phyloP scores from a whole-genome alignment of 2,797 vertebrate genomes.

The Pelobates cultripes region DNA sequence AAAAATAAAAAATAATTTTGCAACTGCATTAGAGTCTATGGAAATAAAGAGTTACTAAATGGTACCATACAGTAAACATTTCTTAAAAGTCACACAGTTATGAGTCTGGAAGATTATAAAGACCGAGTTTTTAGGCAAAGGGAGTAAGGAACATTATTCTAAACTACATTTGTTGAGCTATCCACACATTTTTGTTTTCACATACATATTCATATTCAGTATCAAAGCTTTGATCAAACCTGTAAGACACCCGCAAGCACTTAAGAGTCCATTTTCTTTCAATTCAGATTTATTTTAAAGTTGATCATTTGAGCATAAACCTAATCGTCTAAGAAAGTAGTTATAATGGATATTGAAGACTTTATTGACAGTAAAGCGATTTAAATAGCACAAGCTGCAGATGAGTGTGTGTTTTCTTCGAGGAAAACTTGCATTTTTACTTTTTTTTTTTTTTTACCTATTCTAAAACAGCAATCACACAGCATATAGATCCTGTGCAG shows the following conservation, averaged over 20 bases:
- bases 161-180: not conserved
- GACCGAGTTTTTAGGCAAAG: not conserved
- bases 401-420: not conserved
- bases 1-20: not conserved
- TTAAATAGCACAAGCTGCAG: conserved; percentile 2
- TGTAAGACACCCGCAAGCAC: conserved; percentile 59
- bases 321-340: conserved; percentile 73
- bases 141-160: not conserved
- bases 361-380: conserved; percentile 50
- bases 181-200: not conserved
- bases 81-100: not conserved
- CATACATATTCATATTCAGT: conserved; percentile 34
- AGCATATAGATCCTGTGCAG: conserved; percentile 72
- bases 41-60: not conserved
- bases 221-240: conserved; percentile 64
- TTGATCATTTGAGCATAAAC: conserved; percentile 54
- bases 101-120: not conserved
- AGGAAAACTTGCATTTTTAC: conserved; percentile 59
- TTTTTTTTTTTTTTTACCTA: conserved; percentile 61
- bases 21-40: not conserved
- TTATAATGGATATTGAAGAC: conserved; percentile 77
- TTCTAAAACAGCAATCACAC: conserved; percentile 74
- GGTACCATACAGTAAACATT: not conserved
- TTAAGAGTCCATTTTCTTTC: conserved; percentile 52
- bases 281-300: conserved; percentile 65